A percentile compares a stretch with the other conserved stretches of the same genome.
These are phyloP conservation scores for Sylvietta virens DNA, from an alignment of 2,113 vertebrate genomes.

Conservation along the genomic window DNA sequence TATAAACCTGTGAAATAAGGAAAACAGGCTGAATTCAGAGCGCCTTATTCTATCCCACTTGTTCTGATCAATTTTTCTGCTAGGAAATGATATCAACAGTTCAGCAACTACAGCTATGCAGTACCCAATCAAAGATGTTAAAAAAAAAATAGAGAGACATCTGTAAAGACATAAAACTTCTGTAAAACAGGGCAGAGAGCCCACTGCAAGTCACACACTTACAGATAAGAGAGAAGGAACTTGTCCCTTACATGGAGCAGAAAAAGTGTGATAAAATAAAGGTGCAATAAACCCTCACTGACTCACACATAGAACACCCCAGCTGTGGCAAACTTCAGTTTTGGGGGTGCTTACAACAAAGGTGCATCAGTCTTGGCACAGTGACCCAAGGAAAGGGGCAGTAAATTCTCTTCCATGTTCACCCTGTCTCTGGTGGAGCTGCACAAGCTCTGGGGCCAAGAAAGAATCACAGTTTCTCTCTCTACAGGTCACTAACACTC, in stretches of 20 bases:
- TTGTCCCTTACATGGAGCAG: fast-evolving
- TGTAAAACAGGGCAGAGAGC: too few relatives aligned
- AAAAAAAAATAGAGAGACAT: neutral
- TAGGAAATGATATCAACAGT: fast-evolving
- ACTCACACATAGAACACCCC: fast-evolving
- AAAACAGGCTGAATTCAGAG: neutral
- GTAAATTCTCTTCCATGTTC: fast-evolving
- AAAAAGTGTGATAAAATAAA: neutral
- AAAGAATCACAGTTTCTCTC: neutral
- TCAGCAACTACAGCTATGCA: neutral
- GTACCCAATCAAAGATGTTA: neutral
- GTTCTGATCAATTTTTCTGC: neutral
- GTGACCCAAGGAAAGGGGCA: too few relatives aligned
- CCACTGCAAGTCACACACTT: neutral
- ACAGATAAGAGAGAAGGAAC: neutral
- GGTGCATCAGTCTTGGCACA: neutral
- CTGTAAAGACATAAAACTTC: neutral
- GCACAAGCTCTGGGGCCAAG: neutral
- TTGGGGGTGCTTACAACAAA: neutral
- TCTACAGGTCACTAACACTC: neutral
- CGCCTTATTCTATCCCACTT: neutral
- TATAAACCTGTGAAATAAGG: neutral
- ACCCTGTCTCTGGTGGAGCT: neutral
- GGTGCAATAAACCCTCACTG: neutral
- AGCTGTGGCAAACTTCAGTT: neutral